phyloP scores from a whole-genome alignment of 1,140 invertebrate species.

The Orius laevigatus region DNA sequence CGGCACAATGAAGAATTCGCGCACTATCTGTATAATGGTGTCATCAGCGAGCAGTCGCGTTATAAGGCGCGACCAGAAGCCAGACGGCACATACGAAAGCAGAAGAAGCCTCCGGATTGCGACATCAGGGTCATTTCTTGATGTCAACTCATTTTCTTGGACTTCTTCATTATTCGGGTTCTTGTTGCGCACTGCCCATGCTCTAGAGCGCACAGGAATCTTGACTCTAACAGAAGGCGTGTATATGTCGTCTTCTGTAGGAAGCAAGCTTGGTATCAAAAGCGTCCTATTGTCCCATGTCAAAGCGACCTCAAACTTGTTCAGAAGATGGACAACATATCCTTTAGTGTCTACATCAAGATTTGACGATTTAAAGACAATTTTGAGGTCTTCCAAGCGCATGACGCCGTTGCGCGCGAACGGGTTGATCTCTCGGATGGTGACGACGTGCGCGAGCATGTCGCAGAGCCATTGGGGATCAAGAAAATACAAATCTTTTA shows the following conservation, averaged over 20 bases:
- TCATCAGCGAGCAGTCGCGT: constrained; percentile 84
- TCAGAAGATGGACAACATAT: constrained; percentile 77
- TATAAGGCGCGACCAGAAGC: constrained; percentile 92
- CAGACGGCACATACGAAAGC: constrained; percentile 93
- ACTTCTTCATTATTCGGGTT: too few species aligned
- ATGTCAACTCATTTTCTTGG: constrained; percentile 26
- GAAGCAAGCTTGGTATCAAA: constrained; percentile 81
- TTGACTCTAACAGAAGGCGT: constrained; percentile 22
- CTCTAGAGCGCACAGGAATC: constrained; percentile 35
- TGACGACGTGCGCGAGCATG: constrained; percentile 90
- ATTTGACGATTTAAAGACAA: constrained; percentile 68
- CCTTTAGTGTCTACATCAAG: constrained; percentile 33
- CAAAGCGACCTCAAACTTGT: constrained; percentile 94
- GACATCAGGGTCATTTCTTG: constrained; percentile 34
- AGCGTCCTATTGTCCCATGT: constrained; percentile 89
- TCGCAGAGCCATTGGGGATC: constrained; percentile 98
- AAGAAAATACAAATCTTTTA: constrained; percentile 88
- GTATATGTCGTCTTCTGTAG: constrained; percentile 52
- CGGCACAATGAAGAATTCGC: constrained; percentile 45
- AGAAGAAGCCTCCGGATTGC: constrained; percentile 54
- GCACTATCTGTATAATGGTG: constrained; percentile 63
- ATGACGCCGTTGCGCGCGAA: constrained; percentile 84
- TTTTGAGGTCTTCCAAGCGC: constrained; percentile 83
- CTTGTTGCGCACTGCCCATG: constrained; percentile 31
- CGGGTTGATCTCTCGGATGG: constrained; percentile 89